A percentile compares a stretch with the other conserved stretches of the same genome.
Evolutionary conservation across 1,140 invertebrate genomes (phyloP).

Genomic region (Drosophila virilis): DNA sequence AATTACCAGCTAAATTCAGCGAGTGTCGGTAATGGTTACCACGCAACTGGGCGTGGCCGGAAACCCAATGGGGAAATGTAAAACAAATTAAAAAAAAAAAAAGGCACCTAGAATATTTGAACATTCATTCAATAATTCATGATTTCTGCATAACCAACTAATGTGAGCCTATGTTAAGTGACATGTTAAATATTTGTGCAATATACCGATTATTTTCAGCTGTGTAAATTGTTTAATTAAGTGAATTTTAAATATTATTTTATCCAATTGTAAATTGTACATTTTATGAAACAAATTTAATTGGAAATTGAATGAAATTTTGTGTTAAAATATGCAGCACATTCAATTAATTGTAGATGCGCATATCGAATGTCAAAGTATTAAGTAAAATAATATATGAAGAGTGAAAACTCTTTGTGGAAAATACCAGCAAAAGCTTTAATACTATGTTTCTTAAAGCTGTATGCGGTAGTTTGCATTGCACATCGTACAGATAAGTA

Average conservation of each 20-base stretch:
- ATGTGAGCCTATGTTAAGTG: conserved; percentile 6
- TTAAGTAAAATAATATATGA: neutral
- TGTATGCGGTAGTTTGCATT: neutral
- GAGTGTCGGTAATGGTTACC: conserved; percentile 13
- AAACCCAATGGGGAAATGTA: conserved; percentile 40
- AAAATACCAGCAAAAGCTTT: neutral
- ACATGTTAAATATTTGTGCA: conserved; percentile 12
- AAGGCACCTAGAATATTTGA: conserved; percentile 4
- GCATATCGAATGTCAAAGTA: too few relatives aligned
- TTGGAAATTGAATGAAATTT: neutral
- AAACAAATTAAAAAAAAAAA: conserved; percentile 1
- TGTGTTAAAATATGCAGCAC: too few relatives aligned
- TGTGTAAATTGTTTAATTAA: conserved; percentile 35
- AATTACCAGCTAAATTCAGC: conserved; percentile 47
- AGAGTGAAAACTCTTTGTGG: neutral
- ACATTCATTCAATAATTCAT: conserved; percentile 30
- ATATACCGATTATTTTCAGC: neutral
- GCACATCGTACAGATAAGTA: neutral
- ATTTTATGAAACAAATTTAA: neutral
- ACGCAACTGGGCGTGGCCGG: conserved; percentile 26
- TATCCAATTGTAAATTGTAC: neutral
- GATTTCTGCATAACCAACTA: neutral
- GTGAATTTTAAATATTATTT: conserved; percentile 22
- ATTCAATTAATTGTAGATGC: too few relatives aligned
- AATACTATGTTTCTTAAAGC: neutral